Evolutionary conservation across 92 coral and sea anemone species (phyloP), one percentile per base, ranked within the genome.

Genomic region (Siderastrea siderea): DNA sequence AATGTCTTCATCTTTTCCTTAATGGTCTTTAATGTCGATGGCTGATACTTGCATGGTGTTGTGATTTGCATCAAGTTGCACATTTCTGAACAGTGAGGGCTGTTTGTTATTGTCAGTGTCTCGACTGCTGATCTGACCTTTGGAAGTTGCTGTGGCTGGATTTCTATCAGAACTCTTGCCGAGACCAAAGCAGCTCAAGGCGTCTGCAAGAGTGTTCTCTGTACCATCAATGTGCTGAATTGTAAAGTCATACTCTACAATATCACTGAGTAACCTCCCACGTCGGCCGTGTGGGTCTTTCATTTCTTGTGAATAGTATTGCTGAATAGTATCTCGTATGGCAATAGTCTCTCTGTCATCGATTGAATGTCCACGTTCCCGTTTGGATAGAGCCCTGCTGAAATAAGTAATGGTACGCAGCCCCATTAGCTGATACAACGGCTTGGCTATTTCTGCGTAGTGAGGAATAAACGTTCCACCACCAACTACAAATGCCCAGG

Each of bases 171-270:
- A 26, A 64, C 47, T 14, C 38, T 26, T 83, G 55, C 49, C 73
- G 38, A 72, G 12, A 19, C 82, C 73, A 47, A 84, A 73, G 46
- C 87, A 62, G 59, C 91, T 88, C 74, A 81, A 72, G 3, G 86
- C 86, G 71, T 79, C 86, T 26, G 91, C 86, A 26, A 87, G 85
- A 12, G 68, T 46, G 52, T 78, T 86, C 78, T 16, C 74, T 57
- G 76, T 17, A 7, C 90, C 90, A 78, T 86, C 78, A 67, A 86
- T 86, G 90, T 86, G 85, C 74, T 79, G 67, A 66, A 86, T 53
- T 4, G 67, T 70, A 72, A 87, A 26, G 38, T 26, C 90, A 70
- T 87, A 87, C 64, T 87, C 86, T 26, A 50, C 77, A 68, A 86
- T 77, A 52, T 86, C 84, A 49, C 84, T 86, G 55, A 86, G 90